A percentile compares a stretch with the other conserved stretches of the same genome.
These are phyloP conservation scores for Streptopelia turtur DNA, from an alignment of 2,797 vertebrate species.

Conservation along the genomic window DNA sequence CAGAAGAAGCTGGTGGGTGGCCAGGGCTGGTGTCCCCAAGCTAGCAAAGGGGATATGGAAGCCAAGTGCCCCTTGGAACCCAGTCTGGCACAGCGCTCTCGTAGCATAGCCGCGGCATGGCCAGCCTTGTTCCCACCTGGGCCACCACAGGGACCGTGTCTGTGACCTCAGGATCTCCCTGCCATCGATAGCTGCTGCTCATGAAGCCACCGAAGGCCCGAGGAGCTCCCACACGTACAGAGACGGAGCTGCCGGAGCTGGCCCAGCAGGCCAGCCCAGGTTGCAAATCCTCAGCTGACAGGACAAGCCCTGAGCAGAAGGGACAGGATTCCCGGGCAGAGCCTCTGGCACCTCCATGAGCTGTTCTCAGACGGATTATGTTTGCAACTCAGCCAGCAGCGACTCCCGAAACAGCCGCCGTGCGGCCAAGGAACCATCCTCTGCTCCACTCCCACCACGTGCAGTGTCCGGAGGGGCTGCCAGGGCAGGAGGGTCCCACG, in stretches of 20 bases:
- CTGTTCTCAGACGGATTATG: neutral
- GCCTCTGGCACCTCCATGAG: conserved; percentile 12
- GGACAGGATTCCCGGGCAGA: neutral
- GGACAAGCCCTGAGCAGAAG: conserved; percentile 28
- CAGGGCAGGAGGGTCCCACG: neutral
- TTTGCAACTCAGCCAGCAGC: neutral
- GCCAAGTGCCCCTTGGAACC: neutral
- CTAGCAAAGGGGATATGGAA: neutral
- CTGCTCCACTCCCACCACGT: neutral
- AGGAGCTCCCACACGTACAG: conserved; percentile 42
- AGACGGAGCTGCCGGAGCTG: neutral
- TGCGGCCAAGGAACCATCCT: neutral
- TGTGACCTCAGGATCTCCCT: neutral
- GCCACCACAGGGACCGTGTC: neutral
- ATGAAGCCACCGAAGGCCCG: fast-evolving
- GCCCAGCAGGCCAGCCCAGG: conserved; percentile 33
- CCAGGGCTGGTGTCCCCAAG: neutral
- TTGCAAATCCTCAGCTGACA: conserved; percentile 52
- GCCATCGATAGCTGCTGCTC: neutral
- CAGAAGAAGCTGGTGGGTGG: neutral
- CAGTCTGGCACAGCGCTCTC: neutral
- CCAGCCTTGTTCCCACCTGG: neutral
- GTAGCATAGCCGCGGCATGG: neutral
- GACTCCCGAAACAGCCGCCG: neutral
- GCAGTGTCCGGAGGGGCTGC: neutral